Evolutionary conservation across 2,113 vertebrate species (phyloP).

Genomic region (Carassius auratus): DNA sequence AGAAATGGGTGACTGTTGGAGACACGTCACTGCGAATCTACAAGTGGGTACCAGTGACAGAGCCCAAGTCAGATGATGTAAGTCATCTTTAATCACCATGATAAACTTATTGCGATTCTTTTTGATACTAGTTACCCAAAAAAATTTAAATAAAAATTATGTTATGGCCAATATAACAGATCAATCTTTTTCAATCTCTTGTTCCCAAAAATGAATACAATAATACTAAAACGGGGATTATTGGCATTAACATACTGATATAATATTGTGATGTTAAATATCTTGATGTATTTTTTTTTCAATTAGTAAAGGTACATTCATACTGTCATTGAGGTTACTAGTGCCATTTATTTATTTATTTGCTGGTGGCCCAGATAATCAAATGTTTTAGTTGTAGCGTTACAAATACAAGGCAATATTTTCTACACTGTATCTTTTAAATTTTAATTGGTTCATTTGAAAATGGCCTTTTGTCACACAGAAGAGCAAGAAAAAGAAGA

Average conservation of each 20-base stretch:
- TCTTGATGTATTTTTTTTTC: no score
- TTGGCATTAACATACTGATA: background rate
- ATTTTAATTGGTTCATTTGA: background rate
- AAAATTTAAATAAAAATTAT: background rate
- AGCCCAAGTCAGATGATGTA: conserved; percentile 89
- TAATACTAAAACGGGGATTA: background rate
- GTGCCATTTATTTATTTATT: background rate
- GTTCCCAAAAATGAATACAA: background rate
- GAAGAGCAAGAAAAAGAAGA: conserved; percentile 91
- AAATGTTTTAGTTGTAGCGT: background rate
- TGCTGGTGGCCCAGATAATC: background rate
- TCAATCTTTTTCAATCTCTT: background rate
- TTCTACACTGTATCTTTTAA: background rate
- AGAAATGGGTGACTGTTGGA: conserved; percentile 92
- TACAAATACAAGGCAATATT: background rate
- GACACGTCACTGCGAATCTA: conserved; percentile 90
- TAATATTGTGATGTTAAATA: background rate
- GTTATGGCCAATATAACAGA: background rate
- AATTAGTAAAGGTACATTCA: conserved; percentile 5
- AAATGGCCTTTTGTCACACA: conserved; percentile 56
- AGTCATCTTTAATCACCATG: conserved; percentile 63
- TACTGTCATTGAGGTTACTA: background rate
- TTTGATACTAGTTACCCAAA: background rate
- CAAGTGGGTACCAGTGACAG: conserved; percentile 91
- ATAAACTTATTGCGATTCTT: background rate